Conservation (phyloP, 2,113 vertebrate genomes). For the Pleuronectes platessa region DNA sequence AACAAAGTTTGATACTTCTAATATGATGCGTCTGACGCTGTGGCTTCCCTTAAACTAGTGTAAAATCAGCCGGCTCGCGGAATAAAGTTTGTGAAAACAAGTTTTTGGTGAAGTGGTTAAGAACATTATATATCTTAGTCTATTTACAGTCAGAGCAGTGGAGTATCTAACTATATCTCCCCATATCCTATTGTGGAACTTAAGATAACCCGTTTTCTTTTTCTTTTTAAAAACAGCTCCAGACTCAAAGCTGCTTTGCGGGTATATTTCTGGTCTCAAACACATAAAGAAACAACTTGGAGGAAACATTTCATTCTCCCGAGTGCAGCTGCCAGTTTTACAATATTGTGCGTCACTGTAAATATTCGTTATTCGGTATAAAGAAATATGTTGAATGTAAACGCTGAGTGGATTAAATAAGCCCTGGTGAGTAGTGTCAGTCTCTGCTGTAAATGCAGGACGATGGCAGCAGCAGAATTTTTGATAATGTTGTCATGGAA, state of each 20-base stretch:
- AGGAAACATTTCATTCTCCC: constrained; percentile 8
- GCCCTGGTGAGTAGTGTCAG: constrained; percentile 18
- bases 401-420: constrained; percentile 23
- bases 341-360: constrained; percentile 6
- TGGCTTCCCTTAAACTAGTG: constrained; percentile 48
- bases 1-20: constrained; percentile 65
- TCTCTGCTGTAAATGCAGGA: constrained; percentile 27
- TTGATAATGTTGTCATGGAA: constrained; percentile 59
- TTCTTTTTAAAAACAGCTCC: constrained; percentile 5
- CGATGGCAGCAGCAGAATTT: constrained; percentile 43
- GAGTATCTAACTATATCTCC: constrained; percentile 33
- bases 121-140: constrained; percentile 57
- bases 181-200: constrained; percentile 42
- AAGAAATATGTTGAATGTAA: constrained; percentile 15
- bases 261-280: constrained; percentile 17
- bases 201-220: constrained; percentile 48
- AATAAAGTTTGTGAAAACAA: constrained; percentile 59
- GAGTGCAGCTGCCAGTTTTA: constrained; percentile 1
- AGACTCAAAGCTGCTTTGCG: constrained; percentile 48
- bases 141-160: constrained; percentile 54
- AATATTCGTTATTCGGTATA: constrained; percentile 6
- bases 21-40: constrained; percentile 58
- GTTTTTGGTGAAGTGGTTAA: constrained; percentile 47
- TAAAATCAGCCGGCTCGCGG: constrained; percentile 58
- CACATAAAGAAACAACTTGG: constrained; percentile 13